A percentile compares a stretch with the other conserved stretches of the same genome.
Evolutionary conservation across 1,140 invertebrate genomes (phyloP).

Genomic region (Drosophila baimaii): DNA sequence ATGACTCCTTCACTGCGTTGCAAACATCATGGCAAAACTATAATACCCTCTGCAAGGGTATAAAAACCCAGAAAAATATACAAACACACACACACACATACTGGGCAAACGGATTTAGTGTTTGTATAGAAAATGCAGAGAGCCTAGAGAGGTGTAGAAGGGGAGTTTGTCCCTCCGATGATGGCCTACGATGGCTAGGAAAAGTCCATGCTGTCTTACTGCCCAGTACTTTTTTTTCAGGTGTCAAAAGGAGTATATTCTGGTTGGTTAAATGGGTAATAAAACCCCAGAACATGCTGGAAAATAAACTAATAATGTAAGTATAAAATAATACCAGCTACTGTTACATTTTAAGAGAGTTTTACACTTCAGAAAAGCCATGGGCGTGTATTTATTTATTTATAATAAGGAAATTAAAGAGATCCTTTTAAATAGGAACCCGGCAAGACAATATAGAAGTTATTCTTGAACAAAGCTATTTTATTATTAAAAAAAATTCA

Average conservation of each 20-base stretch:
- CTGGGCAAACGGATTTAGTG: slow-evolving; percentile 69
- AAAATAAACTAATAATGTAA: not conserved
- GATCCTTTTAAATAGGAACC: no score
- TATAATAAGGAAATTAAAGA: no score
- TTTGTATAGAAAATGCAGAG: slow-evolving; percentile 70
- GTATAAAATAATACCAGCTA: not conserved
- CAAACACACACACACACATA: slow-evolving; percentile 62
- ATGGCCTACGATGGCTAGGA: slow-evolving; percentile 36
- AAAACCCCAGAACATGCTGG: no score
- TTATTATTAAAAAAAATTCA: no score
- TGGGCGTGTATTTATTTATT: no score
- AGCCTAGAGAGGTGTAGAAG: slow-evolving; percentile 6
- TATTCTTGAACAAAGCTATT: no score
- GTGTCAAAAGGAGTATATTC: slow-evolving; percentile 13
- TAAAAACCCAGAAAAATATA: slow-evolving; percentile 57
- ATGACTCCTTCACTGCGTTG: no score
- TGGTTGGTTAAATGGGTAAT: no score
- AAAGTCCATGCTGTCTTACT: slow-evolving; percentile 36
- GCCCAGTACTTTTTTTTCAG: slow-evolving; percentile 2
- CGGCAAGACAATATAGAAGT: not conserved
- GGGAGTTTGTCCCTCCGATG: slow-evolving; percentile 57
- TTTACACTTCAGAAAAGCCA: no score
- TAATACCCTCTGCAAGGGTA: no score
- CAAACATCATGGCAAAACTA: no score
- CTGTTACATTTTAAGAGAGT: no score